Percentiles rank a stretch among this genome's conserved stretches.
Conservation (phyloP, 2,888 invertebrate genomes). For the Tenthredo distinguenda region DNA sequence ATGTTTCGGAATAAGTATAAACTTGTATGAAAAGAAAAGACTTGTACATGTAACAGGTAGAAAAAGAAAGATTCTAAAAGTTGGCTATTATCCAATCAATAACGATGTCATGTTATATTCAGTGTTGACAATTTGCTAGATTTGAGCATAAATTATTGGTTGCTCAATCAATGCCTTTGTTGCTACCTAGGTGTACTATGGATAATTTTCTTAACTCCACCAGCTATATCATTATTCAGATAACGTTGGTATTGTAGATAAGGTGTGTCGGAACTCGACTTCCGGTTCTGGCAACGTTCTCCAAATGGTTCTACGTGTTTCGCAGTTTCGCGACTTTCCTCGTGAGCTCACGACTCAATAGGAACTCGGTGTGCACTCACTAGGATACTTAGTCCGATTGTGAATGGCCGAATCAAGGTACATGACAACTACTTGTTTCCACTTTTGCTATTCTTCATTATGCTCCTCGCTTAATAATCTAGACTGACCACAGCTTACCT, state of each 20-base stretch:
- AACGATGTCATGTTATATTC: background rate
- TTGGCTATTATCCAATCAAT: background rate
- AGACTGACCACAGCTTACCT: slow-evolving; percentile 41
- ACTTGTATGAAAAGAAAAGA: background rate
- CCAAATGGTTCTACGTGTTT: background rate
- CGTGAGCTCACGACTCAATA: background rate
- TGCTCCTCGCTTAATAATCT: background rate
- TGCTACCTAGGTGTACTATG: background rate
- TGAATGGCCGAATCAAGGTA: background rate
- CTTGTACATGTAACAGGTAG: background rate
- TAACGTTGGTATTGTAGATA: background rate
- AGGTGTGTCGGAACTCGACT: slow-evolving; percentile 2
- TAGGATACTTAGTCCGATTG: background rate
- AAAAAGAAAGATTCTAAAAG: background rate
- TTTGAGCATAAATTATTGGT: background rate
- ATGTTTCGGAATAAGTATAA: background rate
- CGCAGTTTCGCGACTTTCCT: background rate
- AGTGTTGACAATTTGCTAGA: background rate
- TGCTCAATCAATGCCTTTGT: background rate
- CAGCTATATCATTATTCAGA: background rate
- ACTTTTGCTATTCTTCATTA: background rate
- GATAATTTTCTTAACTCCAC: background rate
- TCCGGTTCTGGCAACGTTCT: background rate
- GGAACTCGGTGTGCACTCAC: background rate
- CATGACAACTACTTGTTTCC: background rate